Base-by-base conservation (phyloP, 2,888 invertebrate species). In the Eurois occulta region DNA sequence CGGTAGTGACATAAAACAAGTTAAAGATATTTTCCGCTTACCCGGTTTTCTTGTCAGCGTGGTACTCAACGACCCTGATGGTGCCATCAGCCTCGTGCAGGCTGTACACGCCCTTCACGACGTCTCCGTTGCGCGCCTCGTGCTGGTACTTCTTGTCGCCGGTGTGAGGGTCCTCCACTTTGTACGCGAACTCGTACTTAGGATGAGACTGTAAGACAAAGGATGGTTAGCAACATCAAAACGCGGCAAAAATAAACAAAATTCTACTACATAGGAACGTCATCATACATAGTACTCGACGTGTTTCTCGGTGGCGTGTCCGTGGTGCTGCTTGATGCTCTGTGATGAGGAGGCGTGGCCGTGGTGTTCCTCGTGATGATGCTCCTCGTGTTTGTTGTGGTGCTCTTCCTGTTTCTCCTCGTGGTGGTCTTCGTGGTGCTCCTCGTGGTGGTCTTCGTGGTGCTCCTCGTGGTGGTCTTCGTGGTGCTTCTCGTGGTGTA, bases 101-200 rank as follows among this genome's bases (percentile, higher is more conserved):
- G 72, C 94, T 95, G 91, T 97, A 97, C 87, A 96, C 74, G 46
- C 97, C 97, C 90, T 97, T 96, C 77, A 97, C 97, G 55, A 95
- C 94, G 87, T 97, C 96, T 1, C 97, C 97, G 92, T 96, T 95
- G 65, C 95, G 93, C 77, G 93, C 90, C 91, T 97, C 97, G 72
- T 94, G 92, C 89, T 97, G 97, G 85, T 92, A 94, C 91, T 97
- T 97, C 86, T 95, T 92, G 92, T 97, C 97, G 11, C 95, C 97
- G 55, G 96, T 97, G 85, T 97, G 96, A 2, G 93, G 94, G 84
- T 97, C 97, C 81, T 95, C 92, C 13, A 95, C 96, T 66, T 95
- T 93, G 89, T 96, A 96, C 87, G 95, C 94, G 89, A 94, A 96
- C 89, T 94, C 93, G 90, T 96, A 96, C 90, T 95, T 95, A 46